A percentile compares a stretch with the other conserved stretches of the same genome.
Conservation (phyloP, 2,888 invertebrate species). For the Cerastis leucographa region DNA sequence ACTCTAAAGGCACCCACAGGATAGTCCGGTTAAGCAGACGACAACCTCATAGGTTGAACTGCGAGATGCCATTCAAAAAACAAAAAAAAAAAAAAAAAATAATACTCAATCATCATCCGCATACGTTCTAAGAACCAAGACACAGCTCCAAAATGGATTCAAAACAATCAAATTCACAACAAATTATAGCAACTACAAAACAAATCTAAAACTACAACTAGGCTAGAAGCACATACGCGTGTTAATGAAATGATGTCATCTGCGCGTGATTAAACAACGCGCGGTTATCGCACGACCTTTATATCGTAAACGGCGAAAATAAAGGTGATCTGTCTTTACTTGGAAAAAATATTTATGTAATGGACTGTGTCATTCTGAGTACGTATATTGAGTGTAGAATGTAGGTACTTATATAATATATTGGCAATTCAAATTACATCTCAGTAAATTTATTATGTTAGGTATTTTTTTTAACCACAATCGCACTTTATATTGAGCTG, state of each 20-base stretch:
- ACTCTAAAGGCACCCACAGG: too few relatives aligned
- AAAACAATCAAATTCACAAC: constrained; percentile 39
- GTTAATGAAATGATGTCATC: constrained; percentile 74
- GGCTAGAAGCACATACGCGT: constrained; percentile 16
- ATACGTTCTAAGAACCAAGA: not conserved
- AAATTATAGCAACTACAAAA: constrained; percentile 22
- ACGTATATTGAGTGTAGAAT: not conserved
- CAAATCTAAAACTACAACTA: constrained; percentile 17
- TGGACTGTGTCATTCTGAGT: constrained; percentile 1
- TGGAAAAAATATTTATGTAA: constrained; percentile 41
- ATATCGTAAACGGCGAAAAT: constrained; percentile 57
- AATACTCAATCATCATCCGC: constrained; percentile 2
- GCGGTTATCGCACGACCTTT: constrained; percentile 72
- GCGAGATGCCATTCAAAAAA: too few relatives aligned
- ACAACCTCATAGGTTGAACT: too few relatives aligned
- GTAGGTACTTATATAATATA: not conserved
- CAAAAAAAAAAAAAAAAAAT: too few relatives aligned
- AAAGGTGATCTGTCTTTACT: constrained; percentile 59
- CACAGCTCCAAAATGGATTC: not conserved
- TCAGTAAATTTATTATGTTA: not conserved
- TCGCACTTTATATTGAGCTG: not conserved
- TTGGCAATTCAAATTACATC: not conserved
- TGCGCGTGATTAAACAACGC: constrained; percentile 70
- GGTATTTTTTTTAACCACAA: not conserved
- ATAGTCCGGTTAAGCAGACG: too few relatives aligned